Evolutionary conservation across 2,797 vertebrate species (phyloP), one percentile per base, ranked within the genome.

Genomic region (Acrocephalus scirpaceus): DNA sequence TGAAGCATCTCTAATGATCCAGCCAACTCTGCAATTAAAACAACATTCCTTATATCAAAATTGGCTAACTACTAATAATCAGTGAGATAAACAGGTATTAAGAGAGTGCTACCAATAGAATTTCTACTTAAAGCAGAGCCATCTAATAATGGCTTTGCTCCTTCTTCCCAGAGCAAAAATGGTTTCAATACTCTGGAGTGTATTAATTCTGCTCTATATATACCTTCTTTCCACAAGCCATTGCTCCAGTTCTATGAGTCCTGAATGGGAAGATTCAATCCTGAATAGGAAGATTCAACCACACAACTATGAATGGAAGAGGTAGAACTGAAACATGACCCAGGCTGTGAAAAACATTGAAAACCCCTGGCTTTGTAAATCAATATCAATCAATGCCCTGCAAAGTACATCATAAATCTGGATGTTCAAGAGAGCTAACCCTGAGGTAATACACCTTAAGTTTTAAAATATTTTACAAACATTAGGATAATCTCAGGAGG

Each of bases 341-440:
- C 26, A 71, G 48, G 29, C 51, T 88, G 61, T 44, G 53, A 40
- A 92, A 95, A 95, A 66, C 30, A 12, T 70, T 86, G 90, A 84
- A 71, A 96, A 65, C 3, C 23, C 15, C 83, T 84, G 71, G 74
- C 75, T 86, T 83, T n/a, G 21, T 95, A 72, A 93, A 94, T 93
- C 95, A 95, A 47, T 96, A 95, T 45, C 72, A 91, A 75, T 91
- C 93, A 78, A 86, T 93, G 75, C 38, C 47, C 54, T 93, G 62
- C 32, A 88, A 93, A 93, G 77, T 73, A 92, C 83, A 61, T 73
- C 61, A 90, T 94, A 96, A 93, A 94, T 89, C 76, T 83, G 73
- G 66, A 88, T 78, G 50, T 93, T 86, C 88, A 67, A 73, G 72
- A 89, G 53, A 51, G 38, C 34, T 74, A 89, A 87, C 74, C 53